phyloP scores from a whole-genome alignment of 2,113 vertebrate species.

The Lasiurus borealis region DNA sequence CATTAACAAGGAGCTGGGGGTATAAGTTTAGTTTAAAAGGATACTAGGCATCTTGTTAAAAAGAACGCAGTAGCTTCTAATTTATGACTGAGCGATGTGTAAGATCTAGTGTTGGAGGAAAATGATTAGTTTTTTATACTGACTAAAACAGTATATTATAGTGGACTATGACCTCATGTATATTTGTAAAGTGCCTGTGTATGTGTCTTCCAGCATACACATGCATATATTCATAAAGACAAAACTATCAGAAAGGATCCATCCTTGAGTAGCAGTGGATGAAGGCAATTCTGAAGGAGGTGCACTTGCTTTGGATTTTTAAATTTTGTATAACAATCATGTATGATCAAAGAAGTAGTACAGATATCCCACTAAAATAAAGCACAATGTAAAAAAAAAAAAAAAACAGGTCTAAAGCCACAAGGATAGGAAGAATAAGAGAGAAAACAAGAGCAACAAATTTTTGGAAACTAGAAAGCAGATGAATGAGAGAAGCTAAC shows the following conservation, averaged over 20 bases:
- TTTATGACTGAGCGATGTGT: not conserved
- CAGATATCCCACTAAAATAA: slow-evolving; percentile 24
- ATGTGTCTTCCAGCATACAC: not conserved
- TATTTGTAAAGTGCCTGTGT: not conserved
- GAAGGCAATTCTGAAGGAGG: not conserved
- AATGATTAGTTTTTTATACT: not conserved
- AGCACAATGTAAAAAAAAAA: not conserved
- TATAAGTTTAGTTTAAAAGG: not conserved
- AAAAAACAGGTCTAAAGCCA: not conserved
- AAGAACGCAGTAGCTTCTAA: not conserved
- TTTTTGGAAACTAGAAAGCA: not conserved
- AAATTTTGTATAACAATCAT: slow-evolving; percentile 8
- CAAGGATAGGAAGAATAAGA: not conserved
- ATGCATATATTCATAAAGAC: not conserved
- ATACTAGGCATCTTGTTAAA: not conserved
- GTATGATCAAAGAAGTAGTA: not conserved
- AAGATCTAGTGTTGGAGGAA: not conserved
- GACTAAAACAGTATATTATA: not conserved
- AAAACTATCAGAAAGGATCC: not conserved
- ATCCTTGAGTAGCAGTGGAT: not conserved
- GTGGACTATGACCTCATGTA: not conserved
- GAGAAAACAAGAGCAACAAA: not conserved
- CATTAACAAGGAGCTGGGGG: not conserved
- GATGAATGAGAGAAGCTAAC: not conserved
- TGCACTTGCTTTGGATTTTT: not conserved